Conservation (phyloP, 37 sponge, comb jelly and placozoan species). For the Lycopodina hypogea region DNA sequence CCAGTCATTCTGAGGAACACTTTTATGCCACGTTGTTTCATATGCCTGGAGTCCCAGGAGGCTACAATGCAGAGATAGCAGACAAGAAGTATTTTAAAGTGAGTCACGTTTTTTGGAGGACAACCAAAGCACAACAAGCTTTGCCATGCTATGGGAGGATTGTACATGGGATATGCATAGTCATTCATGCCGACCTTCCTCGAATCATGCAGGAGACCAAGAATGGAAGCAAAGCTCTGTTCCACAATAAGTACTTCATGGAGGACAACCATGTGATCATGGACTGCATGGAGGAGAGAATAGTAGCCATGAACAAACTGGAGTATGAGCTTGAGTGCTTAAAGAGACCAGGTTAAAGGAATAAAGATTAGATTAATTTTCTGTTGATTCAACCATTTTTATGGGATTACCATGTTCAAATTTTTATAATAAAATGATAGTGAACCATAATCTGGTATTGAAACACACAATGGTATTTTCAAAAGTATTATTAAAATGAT, state of each 20-base stretch:
- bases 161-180: constrained; percentile 16
- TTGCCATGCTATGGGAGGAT: constrained; percentile 14
- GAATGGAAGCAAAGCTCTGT: background rate
- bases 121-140: background rate
- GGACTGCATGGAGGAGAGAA: constrained; percentile 47
- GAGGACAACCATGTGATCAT: constrained; percentile 31
- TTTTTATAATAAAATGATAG: too few species aligned
- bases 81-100: constrained; percentile 1
- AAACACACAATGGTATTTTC: too few species aligned
- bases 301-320: constrained; percentile 27
- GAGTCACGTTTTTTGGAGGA: background rate
- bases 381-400: too few species aligned
- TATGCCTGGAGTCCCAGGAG: constrained; percentile 8
- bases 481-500: too few species aligned
- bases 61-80: background rate
- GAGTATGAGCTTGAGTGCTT: constrained; percentile 40
- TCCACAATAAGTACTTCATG: constrained; percentile 57
- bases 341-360: too few species aligned
- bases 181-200: background rate
- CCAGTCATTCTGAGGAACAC: constrained; percentile 6
- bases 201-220: constrained; percentile 5
- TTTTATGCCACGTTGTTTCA: constrained; percentile 11
- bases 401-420: too few species aligned
- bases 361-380: too few species aligned
- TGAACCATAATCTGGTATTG: too few species aligned